Conservation (phyloP, 2,797 vertebrate species). For the Artibeus jamaicensis region DNA sequence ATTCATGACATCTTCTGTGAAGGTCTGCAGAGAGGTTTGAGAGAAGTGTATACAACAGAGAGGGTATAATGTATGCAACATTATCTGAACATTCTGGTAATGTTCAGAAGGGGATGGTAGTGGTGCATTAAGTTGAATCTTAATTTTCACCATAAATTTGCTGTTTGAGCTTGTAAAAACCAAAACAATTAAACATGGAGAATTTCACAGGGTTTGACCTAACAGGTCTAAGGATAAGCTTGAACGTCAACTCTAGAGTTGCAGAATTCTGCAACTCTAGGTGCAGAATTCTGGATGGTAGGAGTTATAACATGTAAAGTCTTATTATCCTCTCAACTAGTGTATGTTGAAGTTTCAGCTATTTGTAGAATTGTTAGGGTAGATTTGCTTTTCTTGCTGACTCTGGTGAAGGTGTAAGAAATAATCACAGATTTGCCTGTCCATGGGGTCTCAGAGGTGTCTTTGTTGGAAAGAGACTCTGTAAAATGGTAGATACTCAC, state of each 20-base stretch:
- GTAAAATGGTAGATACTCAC: background rate
- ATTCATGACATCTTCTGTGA: background rate
- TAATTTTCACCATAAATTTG: background rate
- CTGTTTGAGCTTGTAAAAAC: background rate
- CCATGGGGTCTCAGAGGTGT: accelerated
- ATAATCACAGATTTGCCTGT: background rate
- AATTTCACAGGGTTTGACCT: background rate
- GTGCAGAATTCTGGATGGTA: background rate
- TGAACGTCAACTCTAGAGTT: background rate
- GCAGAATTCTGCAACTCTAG: too few species aligned
- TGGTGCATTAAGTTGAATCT: background rate
- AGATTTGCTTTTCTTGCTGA: background rate
- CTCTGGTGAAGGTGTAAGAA: background rate
- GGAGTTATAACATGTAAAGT: background rate
- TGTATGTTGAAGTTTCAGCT: background rate
- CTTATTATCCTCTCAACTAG: background rate
- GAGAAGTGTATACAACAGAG: background rate
- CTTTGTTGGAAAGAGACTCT: background rate
- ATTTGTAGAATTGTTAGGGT: background rate
- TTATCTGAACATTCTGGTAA: too few species aligned
- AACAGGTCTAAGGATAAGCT: background rate
- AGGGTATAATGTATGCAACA: too few species aligned
- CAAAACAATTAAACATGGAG: background rate
- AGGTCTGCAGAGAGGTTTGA: background rate
- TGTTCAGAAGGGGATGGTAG: background rate